A percentile compares a stretch with the other conserved stretches of the same genome.
These are phyloP conservation scores for Gandaritis pyraliata DNA, from an alignment of 2,888 invertebrate genomes.

Conservation along the genomic window DNA sequence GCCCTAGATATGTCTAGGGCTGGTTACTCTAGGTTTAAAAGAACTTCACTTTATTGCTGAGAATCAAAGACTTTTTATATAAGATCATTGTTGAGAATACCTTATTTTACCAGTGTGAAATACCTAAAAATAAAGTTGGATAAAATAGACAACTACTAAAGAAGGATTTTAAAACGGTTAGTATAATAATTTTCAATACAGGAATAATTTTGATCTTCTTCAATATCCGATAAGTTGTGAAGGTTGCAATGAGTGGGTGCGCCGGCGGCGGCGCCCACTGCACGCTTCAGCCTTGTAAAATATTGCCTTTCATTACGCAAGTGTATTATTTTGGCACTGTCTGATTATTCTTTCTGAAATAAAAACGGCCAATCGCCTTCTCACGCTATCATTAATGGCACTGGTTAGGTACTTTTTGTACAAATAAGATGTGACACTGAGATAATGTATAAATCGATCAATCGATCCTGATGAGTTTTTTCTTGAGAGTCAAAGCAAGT, in stretches of 20 bases:
- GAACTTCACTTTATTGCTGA: slow-evolving; percentile 14
- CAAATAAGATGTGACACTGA: slow-evolving; percentile 33
- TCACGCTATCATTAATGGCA: slow-evolving; percentile 21
- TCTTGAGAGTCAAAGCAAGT: slow-evolving; percentile 34
- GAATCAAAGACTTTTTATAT: no score
- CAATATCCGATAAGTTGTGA: slow-evolving; percentile 19
- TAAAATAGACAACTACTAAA: not conserved
- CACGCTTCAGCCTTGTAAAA: slow-evolving; percentile 33
- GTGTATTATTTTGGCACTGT: slow-evolving; percentile 12
- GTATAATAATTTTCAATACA: not conserved
- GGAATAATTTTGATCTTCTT: slow-evolving; percentile 7
- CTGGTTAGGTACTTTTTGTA: slow-evolving; percentile 29
- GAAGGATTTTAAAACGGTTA: not conserved
- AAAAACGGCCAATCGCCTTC: slow-evolving; percentile 15
- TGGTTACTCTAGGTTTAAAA: no score
- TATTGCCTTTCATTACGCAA: slow-evolving; percentile 21
- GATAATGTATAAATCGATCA: slow-evolving; percentile 40
- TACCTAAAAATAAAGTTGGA: not conserved
- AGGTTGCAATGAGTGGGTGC: slow-evolving; percentile 55
- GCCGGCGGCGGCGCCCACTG: slow-evolving; percentile 46
- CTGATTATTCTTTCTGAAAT: slow-evolving; percentile 3
- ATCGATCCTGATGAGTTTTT: slow-evolving; percentile 38
- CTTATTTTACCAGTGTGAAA: not conserved
- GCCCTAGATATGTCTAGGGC: slow-evolving; percentile 20
- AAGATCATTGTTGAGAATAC: no score